Evolutionary conservation across 2,113 vertebrate genomes (phyloP).

Genomic region (Passer domesticus): DNA sequence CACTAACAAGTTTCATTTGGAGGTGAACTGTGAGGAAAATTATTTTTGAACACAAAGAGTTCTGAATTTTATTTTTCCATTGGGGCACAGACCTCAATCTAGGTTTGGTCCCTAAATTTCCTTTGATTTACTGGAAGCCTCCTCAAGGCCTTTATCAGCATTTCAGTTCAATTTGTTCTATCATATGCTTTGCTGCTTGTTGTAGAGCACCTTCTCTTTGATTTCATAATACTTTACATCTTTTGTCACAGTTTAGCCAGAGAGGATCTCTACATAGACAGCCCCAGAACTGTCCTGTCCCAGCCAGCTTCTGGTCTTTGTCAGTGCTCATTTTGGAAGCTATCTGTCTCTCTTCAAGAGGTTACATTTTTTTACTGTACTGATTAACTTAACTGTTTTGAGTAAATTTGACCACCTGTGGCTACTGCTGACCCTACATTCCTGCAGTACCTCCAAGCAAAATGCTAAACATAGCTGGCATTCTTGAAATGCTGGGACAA

Average conservation of each 20-base stretch:
- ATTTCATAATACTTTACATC: background rate
- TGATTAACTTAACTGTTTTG: conserved; percentile 8
- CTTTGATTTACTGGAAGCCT: background rate
- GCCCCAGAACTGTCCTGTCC: background rate
- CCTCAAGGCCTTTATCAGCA: background rate
- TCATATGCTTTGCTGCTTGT: background rate
- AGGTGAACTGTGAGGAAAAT: background rate
- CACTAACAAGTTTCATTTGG: background rate
- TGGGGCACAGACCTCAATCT: background rate
- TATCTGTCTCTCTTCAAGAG: background rate
- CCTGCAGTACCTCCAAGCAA: conserved; percentile 54
- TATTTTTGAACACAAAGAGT: background rate
- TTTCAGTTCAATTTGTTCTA: background rate
- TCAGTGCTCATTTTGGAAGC: background rate
- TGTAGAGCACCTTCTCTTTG: background rate
- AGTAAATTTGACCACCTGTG: conserved; percentile 28
- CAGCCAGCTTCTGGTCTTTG: background rate
- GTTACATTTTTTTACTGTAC: background rate
- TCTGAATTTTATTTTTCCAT: background rate
- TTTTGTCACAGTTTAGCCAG: background rate
- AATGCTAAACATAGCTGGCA: conserved; percentile 67
- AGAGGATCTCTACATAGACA: background rate
- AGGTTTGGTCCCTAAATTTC: background rate
- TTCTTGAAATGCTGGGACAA: conserved; percentile 41
- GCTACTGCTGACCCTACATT: conserved; percentile 50